Conservation (phyloP, 1,140 invertebrate species). For the Temnothorax nylanderi region DNA sequence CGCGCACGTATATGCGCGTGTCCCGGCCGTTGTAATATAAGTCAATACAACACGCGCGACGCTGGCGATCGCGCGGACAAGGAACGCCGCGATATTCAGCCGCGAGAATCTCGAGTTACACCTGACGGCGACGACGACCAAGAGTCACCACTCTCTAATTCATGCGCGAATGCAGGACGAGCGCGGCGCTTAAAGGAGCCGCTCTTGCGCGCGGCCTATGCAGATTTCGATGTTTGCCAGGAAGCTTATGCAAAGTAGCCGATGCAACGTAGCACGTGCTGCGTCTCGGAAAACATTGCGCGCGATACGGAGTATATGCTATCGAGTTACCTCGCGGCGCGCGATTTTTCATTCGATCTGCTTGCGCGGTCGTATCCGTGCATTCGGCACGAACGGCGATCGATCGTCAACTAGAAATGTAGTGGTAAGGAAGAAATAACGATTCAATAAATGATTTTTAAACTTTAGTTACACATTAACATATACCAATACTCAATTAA, state of each 20-base stretch:
- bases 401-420: neutral
- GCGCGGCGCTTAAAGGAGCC: slow-evolving; percentile 37
- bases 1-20: slow-evolving; percentile 57
- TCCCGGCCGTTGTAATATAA: slow-evolving; percentile 70
- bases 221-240: slow-evolving; percentile 33
- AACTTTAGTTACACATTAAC: neutral
- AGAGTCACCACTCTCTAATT: slow-evolving; percentile 66
- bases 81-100: slow-evolving; percentile 42
- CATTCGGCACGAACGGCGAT: neutral
- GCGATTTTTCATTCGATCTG: neutral
- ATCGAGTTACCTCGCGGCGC: neutral
- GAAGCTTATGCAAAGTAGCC: slow-evolving; percentile 35
- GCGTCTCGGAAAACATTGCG: slow-evolving; percentile 25
- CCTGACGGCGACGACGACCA: slow-evolving; percentile 29
- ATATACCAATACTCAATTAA: neutral
- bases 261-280: slow-evolving; percentile 41
- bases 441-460: neutral
- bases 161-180: slow-evolving; percentile 52
- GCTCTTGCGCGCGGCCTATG: slow-evolving; percentile 7
- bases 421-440: neutral
- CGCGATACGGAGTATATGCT: neutral
- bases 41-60: slow-evolving; percentile 72
- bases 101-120: slow-evolving; percentile 42
- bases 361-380: neutral
- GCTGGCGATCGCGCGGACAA: slow-evolving; percentile 42